These are phyloP conservation scores for Callithrix jacchus DNA, from an alignment of 2,113 vertebrate species.

Conservation along the genomic window DNA sequence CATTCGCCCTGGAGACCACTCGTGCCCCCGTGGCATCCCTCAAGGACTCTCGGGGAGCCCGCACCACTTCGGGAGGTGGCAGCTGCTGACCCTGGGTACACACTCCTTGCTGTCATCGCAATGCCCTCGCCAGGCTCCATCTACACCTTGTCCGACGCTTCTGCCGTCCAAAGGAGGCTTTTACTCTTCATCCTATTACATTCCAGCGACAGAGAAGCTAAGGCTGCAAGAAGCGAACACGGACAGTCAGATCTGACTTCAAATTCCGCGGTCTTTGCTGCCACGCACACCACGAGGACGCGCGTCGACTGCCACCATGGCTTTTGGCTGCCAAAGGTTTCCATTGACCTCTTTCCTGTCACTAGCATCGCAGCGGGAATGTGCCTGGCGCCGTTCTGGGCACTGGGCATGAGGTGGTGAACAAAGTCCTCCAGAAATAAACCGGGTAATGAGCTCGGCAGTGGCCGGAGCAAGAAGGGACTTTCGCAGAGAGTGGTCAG, in stretches of 20 bases:
- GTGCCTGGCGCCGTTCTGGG: background rate
- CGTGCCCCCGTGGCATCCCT: background rate
- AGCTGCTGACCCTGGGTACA: background rate
- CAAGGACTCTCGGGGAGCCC: background rate
- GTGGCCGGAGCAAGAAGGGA: background rate
- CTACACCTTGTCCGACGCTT: background rate
- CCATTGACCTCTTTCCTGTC: background rate
- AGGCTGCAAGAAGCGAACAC: background rate
- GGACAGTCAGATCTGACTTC: background rate
- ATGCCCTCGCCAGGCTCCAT: background rate
- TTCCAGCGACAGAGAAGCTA: background rate
- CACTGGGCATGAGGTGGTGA: background rate
- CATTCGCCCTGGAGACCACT: background rate
- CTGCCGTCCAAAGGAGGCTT: background rate
- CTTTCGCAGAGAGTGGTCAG: background rate
- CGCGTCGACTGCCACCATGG: too few relatives aligned
- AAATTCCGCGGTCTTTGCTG: background rate
- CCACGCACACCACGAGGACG: background rate
- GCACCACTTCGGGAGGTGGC: rapidly evolving
- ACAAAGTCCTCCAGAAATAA: background rate
- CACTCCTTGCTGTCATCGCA: rapidly evolving
- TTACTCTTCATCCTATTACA: background rate
- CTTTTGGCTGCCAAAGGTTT: background rate
- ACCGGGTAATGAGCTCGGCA: background rate
- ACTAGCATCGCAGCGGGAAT: background rate